Conservation (phyloP, 2,113 vertebrate species). For the Ariopsis seemanni region DNA sequence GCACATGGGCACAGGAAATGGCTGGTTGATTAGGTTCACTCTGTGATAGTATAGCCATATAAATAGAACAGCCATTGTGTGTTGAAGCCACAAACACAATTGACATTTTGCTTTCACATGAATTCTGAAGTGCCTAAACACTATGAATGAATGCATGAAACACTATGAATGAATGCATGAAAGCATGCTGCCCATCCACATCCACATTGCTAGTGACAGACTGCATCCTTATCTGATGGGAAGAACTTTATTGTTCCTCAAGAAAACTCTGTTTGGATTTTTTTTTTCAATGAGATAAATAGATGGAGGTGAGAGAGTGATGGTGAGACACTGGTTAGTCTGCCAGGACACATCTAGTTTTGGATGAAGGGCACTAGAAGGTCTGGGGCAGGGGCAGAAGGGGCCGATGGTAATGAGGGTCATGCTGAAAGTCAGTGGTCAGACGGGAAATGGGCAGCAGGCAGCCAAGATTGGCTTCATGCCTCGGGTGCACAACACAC, state of each 20-base stretch:
- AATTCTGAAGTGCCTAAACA: not conserved
- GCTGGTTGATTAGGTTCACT: conserved; percentile 94
- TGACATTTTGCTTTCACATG: not conserved
- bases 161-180: not conserved
- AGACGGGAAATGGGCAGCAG: conserved; percentile 34
- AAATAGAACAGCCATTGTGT: conserved; percentile 89
- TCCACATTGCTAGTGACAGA: conserved; percentile 22
- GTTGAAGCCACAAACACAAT: conserved; percentile 55
- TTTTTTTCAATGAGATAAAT: conserved; percentile 73
- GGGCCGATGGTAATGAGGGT: conserved; percentile 66
- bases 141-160: not conserved
- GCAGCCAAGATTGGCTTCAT: conserved; percentile 45
- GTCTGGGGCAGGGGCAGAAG: conserved; percentile 57
- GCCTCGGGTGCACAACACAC: conserved; percentile 32
- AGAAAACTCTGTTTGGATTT: conserved; percentile 73
- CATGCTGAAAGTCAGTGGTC: conserved; percentile 68
- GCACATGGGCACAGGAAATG: conserved; percentile 90
- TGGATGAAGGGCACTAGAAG: conserved; percentile 63
- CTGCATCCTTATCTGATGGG: conserved; percentile 76
- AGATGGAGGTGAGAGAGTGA: not conserved
- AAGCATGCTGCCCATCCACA: not conserved
- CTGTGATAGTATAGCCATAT: conserved; percentile 85
- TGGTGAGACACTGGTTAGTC: conserved; percentile 45
- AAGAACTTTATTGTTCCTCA: conserved; percentile 81
- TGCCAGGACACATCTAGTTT: conserved; percentile 52